A percentile compares a stretch with the other conserved stretches of the same genome.
phyloP scores from a whole-genome alignment of 2,888 invertebrate species.

The Osmoderma eremita region DNA sequence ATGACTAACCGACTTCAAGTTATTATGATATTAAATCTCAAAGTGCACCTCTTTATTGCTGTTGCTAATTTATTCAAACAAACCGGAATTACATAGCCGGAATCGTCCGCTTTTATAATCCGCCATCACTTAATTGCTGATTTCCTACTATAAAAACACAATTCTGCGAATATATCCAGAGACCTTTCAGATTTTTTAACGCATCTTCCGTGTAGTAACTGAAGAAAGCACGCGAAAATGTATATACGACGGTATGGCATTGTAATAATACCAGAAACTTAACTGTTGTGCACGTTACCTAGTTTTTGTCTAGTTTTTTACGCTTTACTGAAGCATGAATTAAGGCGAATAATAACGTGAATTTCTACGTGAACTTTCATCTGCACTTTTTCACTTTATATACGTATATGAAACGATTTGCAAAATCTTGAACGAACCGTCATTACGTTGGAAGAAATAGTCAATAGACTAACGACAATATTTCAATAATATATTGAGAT shows the following conservation, averaged over 20 bases:
- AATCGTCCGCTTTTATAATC: constrained; percentile 7
- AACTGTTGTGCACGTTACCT: background rate
- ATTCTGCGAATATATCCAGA: background rate
- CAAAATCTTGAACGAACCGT: too few relatives aligned
- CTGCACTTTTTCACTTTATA: background rate
- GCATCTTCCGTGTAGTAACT: too few relatives aligned
- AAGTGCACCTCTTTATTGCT: background rate
- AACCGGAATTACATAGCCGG: constrained; percentile 8
- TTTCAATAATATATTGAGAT: too few relatives aligned
- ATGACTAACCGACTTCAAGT: background rate
- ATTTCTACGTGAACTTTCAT: constrained; percentile 20
- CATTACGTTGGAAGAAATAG: too few relatives aligned
- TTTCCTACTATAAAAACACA: constrained; percentile 7
- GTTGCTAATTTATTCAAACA: background rate
- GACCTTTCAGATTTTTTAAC: too few relatives aligned
- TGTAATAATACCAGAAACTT: background rate
- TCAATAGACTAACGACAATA: too few relatives aligned
- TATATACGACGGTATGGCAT: too few relatives aligned
- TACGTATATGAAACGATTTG: too few relatives aligned
- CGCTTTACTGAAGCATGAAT: constrained; percentile 27
- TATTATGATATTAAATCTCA: background rate
- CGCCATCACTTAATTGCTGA: background rate
- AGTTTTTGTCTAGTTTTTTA: constrained; percentile 13
- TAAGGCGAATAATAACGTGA: background rate
- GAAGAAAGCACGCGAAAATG: too few relatives aligned